These are phyloP conservation scores for Neocrepidodera transversa DNA, from an alignment of 2,888 invertebrate species.

Conservation along the genomic window DNA sequence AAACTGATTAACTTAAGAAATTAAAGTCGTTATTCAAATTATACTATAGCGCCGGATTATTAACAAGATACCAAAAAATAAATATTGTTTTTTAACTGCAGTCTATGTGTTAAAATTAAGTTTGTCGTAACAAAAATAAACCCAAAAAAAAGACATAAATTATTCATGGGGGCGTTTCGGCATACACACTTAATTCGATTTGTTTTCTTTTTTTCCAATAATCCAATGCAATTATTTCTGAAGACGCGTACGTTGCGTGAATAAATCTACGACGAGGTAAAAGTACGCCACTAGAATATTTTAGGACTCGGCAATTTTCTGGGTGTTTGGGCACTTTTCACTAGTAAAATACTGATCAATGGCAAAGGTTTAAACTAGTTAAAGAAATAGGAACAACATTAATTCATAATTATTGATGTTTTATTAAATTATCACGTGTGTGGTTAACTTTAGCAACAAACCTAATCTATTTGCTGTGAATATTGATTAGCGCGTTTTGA, in stretches of 20 bases:
- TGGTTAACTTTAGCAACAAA: not conserved
- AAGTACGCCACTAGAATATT: constrained; percentile 5
- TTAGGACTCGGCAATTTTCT: constrained; percentile 12
- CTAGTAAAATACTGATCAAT: too few species aligned
- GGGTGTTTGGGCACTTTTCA: too few species aligned
- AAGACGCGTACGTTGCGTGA: constrained; percentile 18
- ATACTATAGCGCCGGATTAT: too few species aligned
- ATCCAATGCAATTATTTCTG: constrained; percentile 18
- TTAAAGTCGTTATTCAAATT: too few species aligned
- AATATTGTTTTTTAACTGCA: too few species aligned
- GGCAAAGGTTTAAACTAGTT: too few species aligned
- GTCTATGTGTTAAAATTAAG: too few species aligned
- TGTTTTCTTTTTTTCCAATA: constrained; percentile 20
- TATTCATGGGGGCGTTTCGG: constrained; percentile 8
- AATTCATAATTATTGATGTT: too few species aligned
- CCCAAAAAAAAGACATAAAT: constrained; percentile 7
- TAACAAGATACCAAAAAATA: too few species aligned
- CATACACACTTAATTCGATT: constrained; percentile 17
- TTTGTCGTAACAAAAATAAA: not conserved
- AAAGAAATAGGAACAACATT: too few species aligned
- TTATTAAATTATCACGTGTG: too few species aligned
- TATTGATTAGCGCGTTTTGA: constrained; percentile 18
- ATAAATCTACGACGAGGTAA: constrained; percentile 10
- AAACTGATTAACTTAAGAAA: too few species aligned
- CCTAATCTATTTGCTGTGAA: constrained; percentile 3